phyloP scores from a whole-genome alignment of 2,797 vertebrate genomes.

The Paramormyrops hopkinsi region DNA sequence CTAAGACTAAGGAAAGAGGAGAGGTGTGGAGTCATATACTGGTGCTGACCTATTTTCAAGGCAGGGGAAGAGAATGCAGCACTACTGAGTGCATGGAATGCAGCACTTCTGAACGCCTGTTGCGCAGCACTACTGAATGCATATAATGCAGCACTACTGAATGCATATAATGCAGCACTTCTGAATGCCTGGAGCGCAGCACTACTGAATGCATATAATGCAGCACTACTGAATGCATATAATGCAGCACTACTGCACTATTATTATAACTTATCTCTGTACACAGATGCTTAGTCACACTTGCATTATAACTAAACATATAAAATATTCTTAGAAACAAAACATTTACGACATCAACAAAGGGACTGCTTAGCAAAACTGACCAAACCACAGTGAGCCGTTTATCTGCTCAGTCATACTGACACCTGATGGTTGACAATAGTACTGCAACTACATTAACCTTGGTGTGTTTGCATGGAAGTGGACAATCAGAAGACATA shows the following conservation, averaged over 20 bases:
- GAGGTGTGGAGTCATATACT: conserved; percentile 32
- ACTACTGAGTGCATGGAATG: background rate
- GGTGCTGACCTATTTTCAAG: conserved; percentile 58
- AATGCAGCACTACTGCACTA: background rate
- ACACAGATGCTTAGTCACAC: background rate
- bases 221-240: background rate
- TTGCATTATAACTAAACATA: background rate
- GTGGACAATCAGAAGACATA: background rate
- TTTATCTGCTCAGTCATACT: conserved; percentile 31
- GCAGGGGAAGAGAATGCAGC: conserved; percentile 18
- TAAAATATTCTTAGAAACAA: background rate
- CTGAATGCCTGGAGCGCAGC: background rate
- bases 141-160: background rate
- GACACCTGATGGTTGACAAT: conserved; percentile 48
- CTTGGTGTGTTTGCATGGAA: background rate
- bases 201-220: background rate
- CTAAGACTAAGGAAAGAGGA: conserved; percentile 40
- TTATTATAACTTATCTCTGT: background rate
- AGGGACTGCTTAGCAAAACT: background rate
- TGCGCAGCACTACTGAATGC: background rate
- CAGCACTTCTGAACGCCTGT: background rate
- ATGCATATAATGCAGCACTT: background rate
- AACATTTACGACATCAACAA: background rate
- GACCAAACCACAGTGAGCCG: background rate
- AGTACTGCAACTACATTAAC: conserved; percentile 23